Conservation (phyloP, 2,888 invertebrate species). For the Timema podura region DNA sequence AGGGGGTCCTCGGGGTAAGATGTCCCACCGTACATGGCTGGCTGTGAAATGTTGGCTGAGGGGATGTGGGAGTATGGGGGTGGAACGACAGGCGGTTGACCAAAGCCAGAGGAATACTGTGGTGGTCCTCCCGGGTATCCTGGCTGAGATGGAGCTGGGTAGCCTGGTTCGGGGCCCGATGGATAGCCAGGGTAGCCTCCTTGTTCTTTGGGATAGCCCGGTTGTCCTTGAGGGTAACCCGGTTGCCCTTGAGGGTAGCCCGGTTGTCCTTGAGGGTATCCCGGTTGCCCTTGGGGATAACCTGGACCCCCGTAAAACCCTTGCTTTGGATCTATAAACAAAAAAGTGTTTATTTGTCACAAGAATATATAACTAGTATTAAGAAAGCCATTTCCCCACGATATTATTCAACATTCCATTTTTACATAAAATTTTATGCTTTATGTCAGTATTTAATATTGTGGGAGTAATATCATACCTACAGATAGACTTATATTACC, state of each 20-base stretch:
- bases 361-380: too few species aligned
- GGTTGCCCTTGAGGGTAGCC: constrained; percentile 32
- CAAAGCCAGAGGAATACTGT: constrained; percentile 34
- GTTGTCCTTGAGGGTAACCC: constrained; percentile 37
- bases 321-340: too few species aligned
- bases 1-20: constrained; percentile 45
- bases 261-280: constrained; percentile 32
- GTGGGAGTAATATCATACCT: too few species aligned
- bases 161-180: constrained; percentile 32
- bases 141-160: constrained; percentile 17
- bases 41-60: constrained; percentile 33
- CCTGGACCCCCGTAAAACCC: too few species aligned
- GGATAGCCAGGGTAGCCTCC: constrained; percentile 34
- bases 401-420: too few species aligned
- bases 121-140: constrained; percentile 32
- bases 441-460: too few species aligned
- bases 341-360: too few species aligned
- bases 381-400: too few species aligned
- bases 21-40: constrained; percentile 41
- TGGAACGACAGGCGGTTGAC: constrained; percentile 20
- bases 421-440: too few species aligned
- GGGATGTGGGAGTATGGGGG: constrained; percentile 27
- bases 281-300: constrained; percentile 22
- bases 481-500: too few species aligned
- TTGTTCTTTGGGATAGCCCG: constrained; percentile 29